Percentiles rank a stretch among this genome's conserved stretches.
These are phyloP conservation scores for Elachura formosa DNA, from an alignment of 2,113 vertebrate species.

Conservation along the genomic window DNA sequence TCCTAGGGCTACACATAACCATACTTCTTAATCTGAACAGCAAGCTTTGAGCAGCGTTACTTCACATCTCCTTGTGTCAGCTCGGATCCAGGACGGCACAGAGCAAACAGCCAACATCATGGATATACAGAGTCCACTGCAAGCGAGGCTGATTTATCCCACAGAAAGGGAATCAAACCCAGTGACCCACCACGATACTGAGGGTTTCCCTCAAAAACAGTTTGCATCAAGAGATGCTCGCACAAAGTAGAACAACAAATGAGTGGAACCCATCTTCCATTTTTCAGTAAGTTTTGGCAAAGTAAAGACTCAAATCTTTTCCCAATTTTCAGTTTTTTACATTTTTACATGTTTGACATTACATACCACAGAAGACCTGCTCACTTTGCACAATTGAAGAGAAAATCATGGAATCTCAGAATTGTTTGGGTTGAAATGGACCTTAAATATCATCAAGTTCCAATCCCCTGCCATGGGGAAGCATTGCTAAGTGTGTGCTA, in stretches of 20 bases:
- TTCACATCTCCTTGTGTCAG: background rate
- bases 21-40: background rate
- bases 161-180: background rate
- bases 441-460: background rate
- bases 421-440: background rate
- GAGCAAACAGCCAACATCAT: background rate
- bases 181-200: accelerated
- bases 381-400: background rate
- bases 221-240: accelerated
- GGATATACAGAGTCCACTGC: background rate
- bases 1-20: background rate
- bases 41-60: too few species aligned
- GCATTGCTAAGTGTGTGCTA: background rate
- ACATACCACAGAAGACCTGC: accelerated
- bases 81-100: background rate
- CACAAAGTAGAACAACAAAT: background rate
- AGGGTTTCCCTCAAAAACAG: background rate
- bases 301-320: background rate
- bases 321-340: background rate
- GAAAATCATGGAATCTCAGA: background rate
- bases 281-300: background rate
- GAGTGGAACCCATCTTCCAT: background rate
- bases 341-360: too few species aligned
- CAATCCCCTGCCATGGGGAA: background rate
- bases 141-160: accelerated